These are phyloP conservation scores for Glandiceps talaboti DNA, from an alignment of 53 echinoderm and acorn worm species.

Conservation along the genomic window DNA sequence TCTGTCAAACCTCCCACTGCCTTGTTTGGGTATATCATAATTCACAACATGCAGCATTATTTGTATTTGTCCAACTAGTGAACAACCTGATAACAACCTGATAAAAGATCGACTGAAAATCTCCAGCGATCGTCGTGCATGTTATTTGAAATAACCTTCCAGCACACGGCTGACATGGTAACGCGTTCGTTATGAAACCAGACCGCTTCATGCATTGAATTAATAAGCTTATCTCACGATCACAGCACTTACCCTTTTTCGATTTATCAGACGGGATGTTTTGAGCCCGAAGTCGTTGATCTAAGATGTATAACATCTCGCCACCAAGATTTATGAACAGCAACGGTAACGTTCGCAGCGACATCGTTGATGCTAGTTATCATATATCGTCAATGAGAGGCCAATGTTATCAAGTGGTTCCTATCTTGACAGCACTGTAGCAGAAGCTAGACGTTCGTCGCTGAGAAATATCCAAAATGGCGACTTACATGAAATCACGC, in stretches of 20 bases:
- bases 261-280: slow-evolving; percentile 85
- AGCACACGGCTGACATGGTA: no score
- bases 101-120: no score
- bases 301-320: slow-evolving; percentile 94
- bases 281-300: slow-evolving; percentile 87
- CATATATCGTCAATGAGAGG: not conserved
- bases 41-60: no score
- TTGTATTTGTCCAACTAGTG: no score
- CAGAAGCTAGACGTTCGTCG: not conserved
- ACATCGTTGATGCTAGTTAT: slow-evolving; percentile 34
- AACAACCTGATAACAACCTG: no score
- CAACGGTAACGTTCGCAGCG: slow-evolving; percentile 67
- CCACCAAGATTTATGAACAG: slow-evolving; percentile 93
- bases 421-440: not conserved
- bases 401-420: not conserved
- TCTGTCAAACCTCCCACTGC: no score
- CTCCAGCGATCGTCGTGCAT: no score
- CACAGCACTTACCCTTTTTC: slow-evolving; percentile 42
- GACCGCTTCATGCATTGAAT: no score
- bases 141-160: no score
- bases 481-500: not conserved
- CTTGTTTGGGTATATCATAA: no score
- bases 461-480: not conserved
- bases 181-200: no score
- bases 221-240: no score